phyloP scores from a whole-genome alignment of 1,140 invertebrate species.

The Philaenus spumarius region DNA sequence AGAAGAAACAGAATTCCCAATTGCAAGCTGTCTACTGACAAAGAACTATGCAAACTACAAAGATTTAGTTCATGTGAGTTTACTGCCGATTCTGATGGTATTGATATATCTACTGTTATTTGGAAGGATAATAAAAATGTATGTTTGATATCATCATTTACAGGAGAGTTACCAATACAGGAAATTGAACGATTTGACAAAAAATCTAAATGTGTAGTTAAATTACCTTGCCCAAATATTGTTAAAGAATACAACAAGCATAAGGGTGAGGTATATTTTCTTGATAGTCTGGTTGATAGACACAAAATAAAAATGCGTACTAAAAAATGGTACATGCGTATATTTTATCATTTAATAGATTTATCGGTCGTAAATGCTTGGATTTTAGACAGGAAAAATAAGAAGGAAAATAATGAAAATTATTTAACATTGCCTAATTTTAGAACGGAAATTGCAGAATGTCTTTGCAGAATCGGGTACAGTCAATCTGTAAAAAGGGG shows the following conservation, averaged over 20 bases:
- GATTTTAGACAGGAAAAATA: too few species aligned
- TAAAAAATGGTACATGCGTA: too few species aligned
- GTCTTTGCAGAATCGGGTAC: too few species aligned
- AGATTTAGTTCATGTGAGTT: conserved; percentile 1
- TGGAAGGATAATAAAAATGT: conserved; percentile 13
- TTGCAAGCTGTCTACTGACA: conserved; percentile 23
- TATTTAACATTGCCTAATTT: too few species aligned
- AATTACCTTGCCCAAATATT: conserved; percentile 3
- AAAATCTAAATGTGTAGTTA: not conserved
- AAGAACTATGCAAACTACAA: conserved; percentile 15
- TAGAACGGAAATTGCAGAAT: too few species aligned
- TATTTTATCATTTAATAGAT: too few species aligned
- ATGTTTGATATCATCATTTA: not conserved
- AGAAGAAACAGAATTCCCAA: conserved; percentile 26
- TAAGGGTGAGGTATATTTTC: conserved; percentile 35
- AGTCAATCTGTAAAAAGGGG: too few species aligned
- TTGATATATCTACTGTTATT: conserved; percentile 18
- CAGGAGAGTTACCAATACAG: not conserved
- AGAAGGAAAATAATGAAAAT: too few species aligned
- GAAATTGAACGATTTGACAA: not conserved
- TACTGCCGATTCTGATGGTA: not conserved
- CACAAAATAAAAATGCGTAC: conserved; percentile 35
- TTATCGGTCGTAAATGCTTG: too few species aligned
- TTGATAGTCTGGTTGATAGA: conserved; percentile 29
- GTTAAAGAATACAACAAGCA: conserved; percentile 26